phyloP scores from a whole-genome alignment of 2,797 vertebrate genomes.

The Clarias laeviceps region DNA sequence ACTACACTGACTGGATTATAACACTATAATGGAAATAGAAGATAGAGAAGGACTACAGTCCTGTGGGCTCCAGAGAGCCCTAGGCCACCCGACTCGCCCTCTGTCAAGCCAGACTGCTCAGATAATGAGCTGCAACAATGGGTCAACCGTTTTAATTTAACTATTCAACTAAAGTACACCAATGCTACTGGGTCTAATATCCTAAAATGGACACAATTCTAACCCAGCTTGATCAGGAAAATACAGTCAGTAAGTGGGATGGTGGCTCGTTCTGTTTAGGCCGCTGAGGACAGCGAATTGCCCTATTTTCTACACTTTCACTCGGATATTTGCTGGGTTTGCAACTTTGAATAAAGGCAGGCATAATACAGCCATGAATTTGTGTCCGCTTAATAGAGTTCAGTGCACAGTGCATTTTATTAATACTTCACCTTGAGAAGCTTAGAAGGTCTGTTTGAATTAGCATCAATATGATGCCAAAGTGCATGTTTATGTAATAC shows the following conservation, averaged over 20 bases:
- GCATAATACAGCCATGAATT: neutral
- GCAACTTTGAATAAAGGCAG: neutral
- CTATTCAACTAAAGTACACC: neutral
- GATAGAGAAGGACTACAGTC: too few relatives aligned
- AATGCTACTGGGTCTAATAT: neutral
- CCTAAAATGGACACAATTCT: neutral
- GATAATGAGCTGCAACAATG: neutral
- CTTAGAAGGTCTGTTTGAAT: neutral
- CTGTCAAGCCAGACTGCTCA: neutral
- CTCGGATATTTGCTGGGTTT: neutral
- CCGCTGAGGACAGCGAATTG: neutral
- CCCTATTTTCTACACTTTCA: neutral
- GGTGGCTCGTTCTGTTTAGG: too few relatives aligned
- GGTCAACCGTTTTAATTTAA: neutral
- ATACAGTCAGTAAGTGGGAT: neutral
- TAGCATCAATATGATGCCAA: constrained; percentile 1
- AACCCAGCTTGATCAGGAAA: neutral
- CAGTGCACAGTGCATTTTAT: neutral
- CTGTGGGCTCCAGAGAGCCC: neutral
- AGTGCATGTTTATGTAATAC: neutral
- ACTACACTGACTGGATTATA: neutral
- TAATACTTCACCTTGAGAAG: neutral
- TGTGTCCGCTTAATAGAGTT: neutral
- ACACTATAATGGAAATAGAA: neutral
- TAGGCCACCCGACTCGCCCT: neutral